Conservation (phyloP, 2,888 invertebrate species). For the Drosophila longiperda region DNA sequence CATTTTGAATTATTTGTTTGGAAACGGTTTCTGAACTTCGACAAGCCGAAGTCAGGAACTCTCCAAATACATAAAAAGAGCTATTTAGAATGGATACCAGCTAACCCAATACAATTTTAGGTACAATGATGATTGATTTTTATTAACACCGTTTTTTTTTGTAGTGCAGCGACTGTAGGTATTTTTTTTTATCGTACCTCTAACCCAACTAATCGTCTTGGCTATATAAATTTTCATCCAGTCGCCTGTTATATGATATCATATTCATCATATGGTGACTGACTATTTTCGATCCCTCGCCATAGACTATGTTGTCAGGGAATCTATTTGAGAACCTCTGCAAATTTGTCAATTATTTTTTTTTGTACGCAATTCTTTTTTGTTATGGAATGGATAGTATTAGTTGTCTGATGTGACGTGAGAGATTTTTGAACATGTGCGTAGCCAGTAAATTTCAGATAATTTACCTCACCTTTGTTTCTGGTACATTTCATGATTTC, state of each 20-base stretch:
- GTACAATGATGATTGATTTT: constrained; percentile 25
- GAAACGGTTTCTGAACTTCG: constrained; percentile 5
- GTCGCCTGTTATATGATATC: constrained; percentile 39
- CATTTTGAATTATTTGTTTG: neutral
- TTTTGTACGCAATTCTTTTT: neutral
- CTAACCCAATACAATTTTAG: constrained; percentile 4
- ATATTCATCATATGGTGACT: constrained; percentile 34
- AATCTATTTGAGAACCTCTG: constrained; percentile 52
- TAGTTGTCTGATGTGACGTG: constrained; percentile 6
- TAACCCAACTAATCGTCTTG: constrained; percentile 64
- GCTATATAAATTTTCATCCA: constrained; percentile 74
- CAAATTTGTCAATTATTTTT: constrained; percentile 48
- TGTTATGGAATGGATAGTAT: neutral
- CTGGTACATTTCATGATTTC: neutral
- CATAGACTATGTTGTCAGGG: constrained; percentile 64
- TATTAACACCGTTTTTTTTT: constrained; percentile 33
- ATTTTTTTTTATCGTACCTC: constrained; percentile 10
- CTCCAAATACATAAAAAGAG: constrained; percentile 4
- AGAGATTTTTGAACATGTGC: neutral
- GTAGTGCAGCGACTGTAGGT: constrained; percentile 16
- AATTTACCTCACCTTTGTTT: neutral
- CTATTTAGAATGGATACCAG: constrained; percentile 30
- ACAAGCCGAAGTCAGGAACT: constrained; percentile 14
- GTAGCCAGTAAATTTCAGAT: neutral
- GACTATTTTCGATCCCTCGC: constrained; percentile 73